Conservation (phyloP, 2,113 vertebrate genomes). For the Myodes glareolus region DNA sequence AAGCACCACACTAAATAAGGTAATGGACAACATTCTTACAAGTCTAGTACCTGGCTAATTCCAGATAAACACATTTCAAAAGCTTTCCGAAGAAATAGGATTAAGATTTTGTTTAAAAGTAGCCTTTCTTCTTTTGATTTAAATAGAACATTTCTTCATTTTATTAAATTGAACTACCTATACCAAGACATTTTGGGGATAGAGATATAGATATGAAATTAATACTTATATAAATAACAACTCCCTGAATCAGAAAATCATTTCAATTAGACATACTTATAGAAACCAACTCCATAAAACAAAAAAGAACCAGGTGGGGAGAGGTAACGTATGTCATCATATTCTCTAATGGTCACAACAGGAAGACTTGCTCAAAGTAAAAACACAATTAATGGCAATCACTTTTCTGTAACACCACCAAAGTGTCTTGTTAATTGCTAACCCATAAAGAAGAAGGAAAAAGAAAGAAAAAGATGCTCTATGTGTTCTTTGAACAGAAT, state of each 20-base stretch:
- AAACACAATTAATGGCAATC: not conserved
- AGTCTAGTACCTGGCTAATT: not conserved
- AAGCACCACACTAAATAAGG: not conserved
- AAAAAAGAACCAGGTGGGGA: not conserved
- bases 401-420: not conserved
- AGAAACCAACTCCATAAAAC: not conserved
- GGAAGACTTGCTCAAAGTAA: not conserved
- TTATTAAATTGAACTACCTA: conserved; percentile 33
- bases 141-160: conserved; percentile 2
- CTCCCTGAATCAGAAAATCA: not conserved
- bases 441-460: not conserved
- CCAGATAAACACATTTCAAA: not conserved
- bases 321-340: not conserved
- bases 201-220: conserved; percentile 30
- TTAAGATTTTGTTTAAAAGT: not conserved
- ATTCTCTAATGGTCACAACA: not conserved
- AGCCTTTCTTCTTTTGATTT: not conserved
- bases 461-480: not conserved
- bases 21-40: not conserved
- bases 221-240: conserved; percentile 13
- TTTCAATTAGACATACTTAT: not conserved
- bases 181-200: conserved; percentile 39
- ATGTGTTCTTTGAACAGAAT: not conserved
- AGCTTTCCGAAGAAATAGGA: not conserved
- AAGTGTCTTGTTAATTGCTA: not conserved